Base-by-base conservation (phyloP, 2,113 vertebrate genomes). In the Sterna hirundo region DNA sequence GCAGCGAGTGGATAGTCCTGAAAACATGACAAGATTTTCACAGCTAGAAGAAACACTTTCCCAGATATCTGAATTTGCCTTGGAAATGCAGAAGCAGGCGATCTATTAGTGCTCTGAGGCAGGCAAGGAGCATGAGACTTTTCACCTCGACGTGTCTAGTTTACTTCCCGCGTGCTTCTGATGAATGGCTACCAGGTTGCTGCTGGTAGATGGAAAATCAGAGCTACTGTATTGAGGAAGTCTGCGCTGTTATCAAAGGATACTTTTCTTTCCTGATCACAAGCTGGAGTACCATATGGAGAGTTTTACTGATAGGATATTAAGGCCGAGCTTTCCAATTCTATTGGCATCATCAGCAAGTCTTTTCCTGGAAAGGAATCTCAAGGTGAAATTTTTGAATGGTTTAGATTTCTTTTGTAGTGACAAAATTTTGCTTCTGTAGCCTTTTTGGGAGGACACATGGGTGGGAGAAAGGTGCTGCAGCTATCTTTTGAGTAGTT, bases 301-400 rank as follows among this genome's bases (percentile, higher is more conserved):
- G 83, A 89, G 27, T 86, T 90, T 72, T 85, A 34, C 30, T 71
- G 65, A 20, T 66, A 72, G 46, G 25, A 54, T 62, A 70, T 68
- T 79, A 79, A 72, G 49, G 61, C 22, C 60, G 42, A 83, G 47
- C n/a, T 71, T 85, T 92, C 57, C 18, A 27, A 8, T 71, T 68
- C 55, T 65, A 0, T 65, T 76, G 72, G 16, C 44, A 62, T 19
- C n/a, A 62, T 15, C 0, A 0, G 4, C 19, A 9, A 78, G n/a
- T 62, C 58, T 54, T 86, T 95, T 87, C 65, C 60, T 82, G 74
- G 36, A 65, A 74, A 71, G 34, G 21, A 82, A 38, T 84, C 27
- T 93, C 46, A 78, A 52, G 55, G 60, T 93, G 65, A 93, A 81
- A n/a, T 62, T 51, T 93, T 82, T 70, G 38, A 66, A 70, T 82